Evolutionary conservation across 1,140 invertebrate genomes (phyloP).

Genomic region (Aricia agestis): DNA sequence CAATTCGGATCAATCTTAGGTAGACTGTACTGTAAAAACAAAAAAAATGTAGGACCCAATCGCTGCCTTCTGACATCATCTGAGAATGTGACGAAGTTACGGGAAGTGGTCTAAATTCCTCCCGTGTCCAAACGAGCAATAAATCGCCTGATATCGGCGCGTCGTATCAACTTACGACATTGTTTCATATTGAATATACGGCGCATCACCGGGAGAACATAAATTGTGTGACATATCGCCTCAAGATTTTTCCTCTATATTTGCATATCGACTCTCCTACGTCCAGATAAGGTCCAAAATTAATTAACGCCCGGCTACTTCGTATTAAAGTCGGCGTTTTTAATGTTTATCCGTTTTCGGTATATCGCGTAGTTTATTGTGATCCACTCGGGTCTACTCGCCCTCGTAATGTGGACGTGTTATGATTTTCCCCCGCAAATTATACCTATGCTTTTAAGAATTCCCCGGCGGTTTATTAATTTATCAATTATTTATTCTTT

Average conservation of each 20-base stretch:
- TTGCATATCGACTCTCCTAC: neutral
- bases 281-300: neutral
- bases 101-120: neutral
- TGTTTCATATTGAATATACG: conserved; percentile 59
- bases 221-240: conserved; percentile 61
- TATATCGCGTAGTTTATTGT: neutral
- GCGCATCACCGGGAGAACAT: conserved; percentile 28
- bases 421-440: neutral
- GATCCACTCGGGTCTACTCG: neutral
- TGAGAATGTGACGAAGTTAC: neutral
- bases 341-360: neutral
- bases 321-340: neutral
- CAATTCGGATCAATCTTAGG: too few relatives aligned
- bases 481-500: neutral
- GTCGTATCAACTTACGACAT: conserved; percentile 55
- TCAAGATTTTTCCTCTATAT: conserved; percentile 37
- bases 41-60: too few relatives aligned
- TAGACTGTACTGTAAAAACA: too few relatives aligned
- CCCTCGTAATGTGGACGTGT: neutral
- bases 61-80: too few relatives aligned
- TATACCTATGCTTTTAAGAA: neutral
- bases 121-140: conserved; percentile 24
- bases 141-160: conserved; percentile 48
- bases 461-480: neutral
- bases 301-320: neutral